A percentile compares a stretch with the other conserved stretches of the same genome.
Conservation (phyloP, 2,113 vertebrate genomes). For the Galbula dea region DNA sequence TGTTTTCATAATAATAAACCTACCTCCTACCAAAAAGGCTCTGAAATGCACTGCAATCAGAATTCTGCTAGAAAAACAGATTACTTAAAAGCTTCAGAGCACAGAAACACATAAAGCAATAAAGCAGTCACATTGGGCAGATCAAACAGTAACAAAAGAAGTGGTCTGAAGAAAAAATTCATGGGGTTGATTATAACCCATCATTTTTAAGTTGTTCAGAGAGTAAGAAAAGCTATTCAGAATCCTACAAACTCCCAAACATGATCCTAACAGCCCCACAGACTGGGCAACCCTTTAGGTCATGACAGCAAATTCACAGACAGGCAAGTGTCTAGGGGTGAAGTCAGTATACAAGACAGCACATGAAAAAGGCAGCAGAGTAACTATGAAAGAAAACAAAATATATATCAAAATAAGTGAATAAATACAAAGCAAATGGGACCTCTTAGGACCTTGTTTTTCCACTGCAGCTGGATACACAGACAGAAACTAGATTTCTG, state of each 20-base stretch:
- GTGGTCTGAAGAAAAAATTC: neutral
- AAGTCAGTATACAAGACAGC: neutral
- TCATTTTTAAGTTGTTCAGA: neutral
- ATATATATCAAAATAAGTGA: neutral
- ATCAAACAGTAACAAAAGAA: neutral
- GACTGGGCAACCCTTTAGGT: neutral
- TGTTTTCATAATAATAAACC: neutral
- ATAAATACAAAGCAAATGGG: neutral
- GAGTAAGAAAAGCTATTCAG: neutral
- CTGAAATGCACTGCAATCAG: neutral
- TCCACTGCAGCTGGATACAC: neutral
- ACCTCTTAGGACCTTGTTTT: neutral
- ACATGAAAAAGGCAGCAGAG: neutral
- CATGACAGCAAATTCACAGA: neutral
- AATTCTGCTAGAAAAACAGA: neutral
- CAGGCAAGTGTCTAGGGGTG: neutral
- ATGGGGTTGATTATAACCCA: neutral
- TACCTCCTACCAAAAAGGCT: neutral
- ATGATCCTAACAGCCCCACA: neutral
- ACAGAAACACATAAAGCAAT: neutral
- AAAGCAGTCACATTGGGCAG: neutral
- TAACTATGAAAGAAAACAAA: neutral
- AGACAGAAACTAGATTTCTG: neutral
- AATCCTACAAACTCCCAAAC: neutral
- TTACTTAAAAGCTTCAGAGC: neutral